These are phyloP conservation scores for Alsophila aescularia DNA, from an alignment of 2,888 invertebrate species.

Conservation along the genomic window DNA sequence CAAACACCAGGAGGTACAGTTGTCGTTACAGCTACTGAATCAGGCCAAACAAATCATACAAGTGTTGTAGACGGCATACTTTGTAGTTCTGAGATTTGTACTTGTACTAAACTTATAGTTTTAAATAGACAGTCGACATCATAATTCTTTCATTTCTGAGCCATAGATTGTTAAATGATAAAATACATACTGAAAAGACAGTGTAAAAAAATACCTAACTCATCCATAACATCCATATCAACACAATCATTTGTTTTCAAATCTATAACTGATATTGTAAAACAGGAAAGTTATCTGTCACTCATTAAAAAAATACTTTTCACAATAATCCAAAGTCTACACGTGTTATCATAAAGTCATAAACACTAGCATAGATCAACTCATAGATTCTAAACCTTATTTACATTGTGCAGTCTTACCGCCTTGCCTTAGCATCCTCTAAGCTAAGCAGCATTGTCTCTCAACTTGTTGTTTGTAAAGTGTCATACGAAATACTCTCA, in stretches of 20 bases:
- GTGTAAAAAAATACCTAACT: too few relatives aligned
- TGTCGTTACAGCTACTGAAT: not conserved
- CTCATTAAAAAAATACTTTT: too few relatives aligned
- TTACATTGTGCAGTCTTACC: not conserved
- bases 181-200: too few relatives aligned
- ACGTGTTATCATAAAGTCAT: not conserved
- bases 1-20: not conserved
- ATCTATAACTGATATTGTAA: too few relatives aligned
- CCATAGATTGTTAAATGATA: too few relatives aligned
- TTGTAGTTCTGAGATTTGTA: conserved; percentile 10
- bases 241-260: too few relatives aligned
- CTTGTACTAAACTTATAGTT: conserved; percentile 7
- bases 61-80: not conserved
- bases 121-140: not conserved
- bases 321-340: not conserved
- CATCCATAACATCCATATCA: too few relatives aligned
- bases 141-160: not conserved
- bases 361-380: too few relatives aligned
- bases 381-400: not conserved
- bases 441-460: not conserved
- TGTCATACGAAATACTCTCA: not conserved
- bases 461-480: not conserved
- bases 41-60: not conserved
- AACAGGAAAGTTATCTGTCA: too few relatives aligned
- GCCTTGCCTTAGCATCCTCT: not conserved